A percentile compares a stretch with the other conserved stretches of the same genome.
Conservation (phyloP, 2,113 vertebrate species). For the Penelope pileata region DNA sequence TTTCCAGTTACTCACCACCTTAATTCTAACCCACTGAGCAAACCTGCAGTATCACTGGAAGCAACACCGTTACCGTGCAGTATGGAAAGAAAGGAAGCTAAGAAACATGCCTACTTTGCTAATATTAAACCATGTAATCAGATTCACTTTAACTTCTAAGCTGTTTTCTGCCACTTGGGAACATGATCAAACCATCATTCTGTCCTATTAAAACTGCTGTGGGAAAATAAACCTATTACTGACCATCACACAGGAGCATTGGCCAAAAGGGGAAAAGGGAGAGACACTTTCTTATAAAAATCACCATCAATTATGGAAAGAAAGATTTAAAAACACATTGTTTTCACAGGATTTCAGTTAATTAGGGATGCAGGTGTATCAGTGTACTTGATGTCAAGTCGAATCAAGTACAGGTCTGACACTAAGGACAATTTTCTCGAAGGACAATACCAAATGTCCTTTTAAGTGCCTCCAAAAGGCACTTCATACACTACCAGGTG, state of each 20-base stretch:
- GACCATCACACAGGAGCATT: not conserved
- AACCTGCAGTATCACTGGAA: not conserved
- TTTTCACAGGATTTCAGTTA: not conserved
- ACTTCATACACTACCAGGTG: not conserved
- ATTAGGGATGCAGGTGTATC: not conserved
- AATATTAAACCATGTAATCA: not conserved
- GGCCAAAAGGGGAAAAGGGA: not conserved
- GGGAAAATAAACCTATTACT: not conserved
- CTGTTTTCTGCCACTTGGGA: not conserved
- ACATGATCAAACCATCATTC: not conserved
- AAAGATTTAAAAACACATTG: not conserved
- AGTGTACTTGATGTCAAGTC: not conserved
- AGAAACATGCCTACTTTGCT: not conserved
- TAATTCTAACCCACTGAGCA: not conserved
- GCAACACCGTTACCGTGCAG: not conserved
- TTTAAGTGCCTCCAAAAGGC: not conserved
- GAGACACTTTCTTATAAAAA: not conserved
- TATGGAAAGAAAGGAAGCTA: not conserved
- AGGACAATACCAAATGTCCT: accelerated
- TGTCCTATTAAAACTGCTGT: not conserved
- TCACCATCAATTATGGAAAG: not conserved
- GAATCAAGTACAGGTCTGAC: not conserved
- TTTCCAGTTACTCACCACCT: not conserved
- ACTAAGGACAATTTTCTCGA: not conserved
- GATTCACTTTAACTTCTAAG: not conserved